Evolutionary conservation across 2,797 vertebrate species (phyloP), one percentile per base, ranked within the genome.

Genomic region (Meda fulgida): DNA sequence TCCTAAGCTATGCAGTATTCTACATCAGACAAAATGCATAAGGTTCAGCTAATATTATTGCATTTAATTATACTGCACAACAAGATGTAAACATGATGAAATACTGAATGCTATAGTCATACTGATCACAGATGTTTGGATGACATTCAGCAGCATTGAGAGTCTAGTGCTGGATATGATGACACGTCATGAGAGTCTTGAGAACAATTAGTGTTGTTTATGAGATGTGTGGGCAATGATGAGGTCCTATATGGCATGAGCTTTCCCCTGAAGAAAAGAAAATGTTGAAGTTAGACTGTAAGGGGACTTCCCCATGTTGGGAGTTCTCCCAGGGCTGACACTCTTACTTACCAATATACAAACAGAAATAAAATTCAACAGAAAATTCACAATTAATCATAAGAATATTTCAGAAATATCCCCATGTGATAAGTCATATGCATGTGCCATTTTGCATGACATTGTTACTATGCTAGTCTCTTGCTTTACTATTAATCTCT

Each of bases 231-330:
- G 60, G 38, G 36, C 69, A 72, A 83, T 89, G 89, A 89, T 89
- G 85, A 85, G 60, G 51, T 91, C 92, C 91, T 89, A 1, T 16
- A 87, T 85, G 89, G 81, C 36, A 69, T n/a, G 40, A 84, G 60
- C 83, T 40, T 85, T 19, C 75, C 88, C 84, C 78, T 90, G 48
- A 65, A 66, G 75, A 88, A 83, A 88, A 83, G 77, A 81, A 88
- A 89, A 89, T 89, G 86, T 91, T 87, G 89, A 91, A 91, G 87
- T 53, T 29, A 88, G 80, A 82, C 91, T 89, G 91, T 23, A 72
- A 60, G 85, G 89, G 77, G 81, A 82, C 40, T 83, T 91, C 84
- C 85, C 81, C 36, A 66, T 77, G 82, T 86, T 63, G 81, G 87
- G 83, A 48, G 79, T 91, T 85, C 87, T 78, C 77, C 29, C 55